Evolutionary conservation across 2,888 invertebrate species (phyloP), one percentile per base, ranked within the genome.

Genomic region (Orthosia gracilis): DNA sequence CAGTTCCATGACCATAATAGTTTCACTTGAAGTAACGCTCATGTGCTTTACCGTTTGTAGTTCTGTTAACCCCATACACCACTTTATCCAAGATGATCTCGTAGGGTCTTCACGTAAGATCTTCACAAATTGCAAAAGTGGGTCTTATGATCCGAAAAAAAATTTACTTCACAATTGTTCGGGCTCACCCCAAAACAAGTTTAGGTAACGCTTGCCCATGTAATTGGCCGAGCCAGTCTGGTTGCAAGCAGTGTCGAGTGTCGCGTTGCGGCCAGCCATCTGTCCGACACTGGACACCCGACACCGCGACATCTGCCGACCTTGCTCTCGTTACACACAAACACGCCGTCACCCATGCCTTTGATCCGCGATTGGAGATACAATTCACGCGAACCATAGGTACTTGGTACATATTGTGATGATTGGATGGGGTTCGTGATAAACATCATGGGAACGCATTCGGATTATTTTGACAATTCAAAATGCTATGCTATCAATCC

Each of bases 231-330:
- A 40, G 57, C 31, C 23, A 13, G 79, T 45, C 69, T 70, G 65
- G 23, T 50, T 54, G 64, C 57, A 21, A 58, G 45, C 63, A 71
- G 72, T 78, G 64, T 78, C 76, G 62, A 73, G 78, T 73, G 81
- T 80, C 47, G 69, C 67, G 55, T 61, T 72, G 80, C 54, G 73
- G 72, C 76, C 62, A 66, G 74, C 68, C 78, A 76, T 74, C 70
- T 74, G 79, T 80, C 88, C 86, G 87, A 78, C 85, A 91, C 74
- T 80, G 79, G 89, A 91, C 86, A 92, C 75, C 76, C 74, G 89
- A 91, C 86, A 90, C 89, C 87, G 84, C 80, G 68, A 78, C 88
- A 87, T 89, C 89, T 90, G 91, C 83, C 83, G 89, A 65, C 91
- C 90, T 90, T 88, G 90, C 82, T 84, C 90, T 84, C 77, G 71